Percentiles rank a stretch among this genome's conserved stretches.
Conservation (phyloP, 2,797 vertebrate species). For the Poecilia picta region DNA sequence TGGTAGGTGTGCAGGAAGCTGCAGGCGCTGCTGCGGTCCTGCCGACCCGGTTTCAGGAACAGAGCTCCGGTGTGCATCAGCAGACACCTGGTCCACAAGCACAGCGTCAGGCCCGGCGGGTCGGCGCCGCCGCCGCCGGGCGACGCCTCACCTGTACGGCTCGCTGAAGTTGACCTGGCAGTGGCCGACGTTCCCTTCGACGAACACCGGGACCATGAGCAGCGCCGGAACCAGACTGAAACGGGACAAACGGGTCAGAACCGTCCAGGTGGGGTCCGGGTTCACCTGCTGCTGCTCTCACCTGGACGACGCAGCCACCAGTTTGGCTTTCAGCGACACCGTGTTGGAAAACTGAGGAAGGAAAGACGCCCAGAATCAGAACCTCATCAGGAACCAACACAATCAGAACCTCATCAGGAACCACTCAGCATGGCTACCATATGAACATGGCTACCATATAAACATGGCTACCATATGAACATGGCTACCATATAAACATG, state of each 20-base stretch:
- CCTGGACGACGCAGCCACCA: conserved; percentile 23
- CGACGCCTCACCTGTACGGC: conserved; percentile 87
- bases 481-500: no score
- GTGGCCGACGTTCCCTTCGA: conserved; percentile 77
- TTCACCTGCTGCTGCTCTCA: conserved; percentile 10
- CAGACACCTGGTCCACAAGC: conserved; percentile 81
- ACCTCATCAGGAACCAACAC: not conserved
- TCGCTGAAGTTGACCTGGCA: conserved; percentile 87
- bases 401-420: no score
- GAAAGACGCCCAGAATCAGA: not conserved
- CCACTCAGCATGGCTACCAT: no score
- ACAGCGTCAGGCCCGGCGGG: no score
- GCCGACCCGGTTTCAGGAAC: conserved; percentile 34
- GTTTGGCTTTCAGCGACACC: conserved; percentile 18
- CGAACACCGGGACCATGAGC: conserved; percentile 85
- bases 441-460: no score
- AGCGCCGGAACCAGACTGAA: conserved; percentile 85
- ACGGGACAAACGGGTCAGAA: not conserved
- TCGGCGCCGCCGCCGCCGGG: no score
- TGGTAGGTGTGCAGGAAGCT: conserved; percentile 77
- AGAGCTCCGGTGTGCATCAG: conserved; percentile 83
- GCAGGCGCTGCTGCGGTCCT: conserved; percentile 68
- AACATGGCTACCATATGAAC: no score
- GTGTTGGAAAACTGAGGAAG: conserved; percentile 44
- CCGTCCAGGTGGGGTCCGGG: not conserved